Evolutionary conservation across 2,113 vertebrate species (phyloP), one percentile per base, ranked within the genome.

Genomic region (Melanostigma gelatinosum): DNA sequence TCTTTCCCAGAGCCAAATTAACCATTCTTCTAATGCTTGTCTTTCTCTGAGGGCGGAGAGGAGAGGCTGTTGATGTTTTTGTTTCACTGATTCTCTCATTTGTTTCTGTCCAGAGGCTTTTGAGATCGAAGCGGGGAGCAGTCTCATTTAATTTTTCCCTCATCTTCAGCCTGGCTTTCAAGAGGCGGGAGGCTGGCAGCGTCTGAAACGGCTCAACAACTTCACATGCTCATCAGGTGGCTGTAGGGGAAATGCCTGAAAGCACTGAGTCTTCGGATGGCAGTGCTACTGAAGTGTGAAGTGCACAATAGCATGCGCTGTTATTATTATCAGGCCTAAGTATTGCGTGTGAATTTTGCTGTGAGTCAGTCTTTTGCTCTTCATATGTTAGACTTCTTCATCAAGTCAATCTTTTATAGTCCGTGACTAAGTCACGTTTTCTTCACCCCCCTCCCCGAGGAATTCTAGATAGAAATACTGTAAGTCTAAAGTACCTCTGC

Each of bases 191-290:
- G 7, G 32, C 52, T 68, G 62, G 76, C 40, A 72, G 73, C 15
- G 8, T 55, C 81, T 80, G 66, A 83, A 86, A 81, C 46, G 16
- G 40, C 55, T 71, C 27, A 57, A 22, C n/a, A 22, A 40, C 40
- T 84, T 82, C 79, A 78, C 57, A 69, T 72, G 78, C 78, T 79
- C 78, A 64, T 87, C 85, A 82, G 80, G 77, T 75, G 72, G 73
- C 81, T 76, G 72, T 68, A 36, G 72, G 84, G 75, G 58, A 79
- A 67, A 77, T 12, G 63, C 62, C 72, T 71, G n/a, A 36, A 52
- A 63, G 66, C 22, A 34, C 79, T 2, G 52, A 15, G 13, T 79
- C 68, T 58, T 18, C 66, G 55, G 66, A 57, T 7, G 72, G 61
- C 7, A 22, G 40, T 6, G 1, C 27, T 50, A 22, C 34, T 60